phyloP scores from a whole-genome alignment of 1,140 invertebrate genomes.

The Diorhabda carinulata region DNA sequence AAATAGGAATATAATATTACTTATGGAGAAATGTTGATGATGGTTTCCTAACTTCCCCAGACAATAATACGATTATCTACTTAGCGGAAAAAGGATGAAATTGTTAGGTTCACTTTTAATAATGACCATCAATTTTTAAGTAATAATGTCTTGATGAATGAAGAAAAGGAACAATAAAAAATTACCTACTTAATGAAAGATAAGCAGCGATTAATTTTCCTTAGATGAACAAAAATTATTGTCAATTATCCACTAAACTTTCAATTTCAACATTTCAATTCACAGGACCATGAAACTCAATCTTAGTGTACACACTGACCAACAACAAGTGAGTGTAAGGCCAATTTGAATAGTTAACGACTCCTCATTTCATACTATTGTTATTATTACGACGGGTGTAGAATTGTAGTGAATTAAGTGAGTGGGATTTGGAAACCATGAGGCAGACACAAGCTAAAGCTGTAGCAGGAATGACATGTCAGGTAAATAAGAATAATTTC shows the following conservation, averaged over 20 bases:
- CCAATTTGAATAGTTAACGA: background rate
- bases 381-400: conserved; percentile 8
- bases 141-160: too few relatives aligned
- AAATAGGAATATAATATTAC: too few relatives aligned
- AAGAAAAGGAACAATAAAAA: too few relatives aligned
- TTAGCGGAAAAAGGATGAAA: too few relatives aligned
- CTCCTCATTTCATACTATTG: background rate
- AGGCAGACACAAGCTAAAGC: conserved; percentile 29
- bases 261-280: conserved; percentile 12
- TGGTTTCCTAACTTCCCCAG: too few relatives aligned
- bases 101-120: too few relatives aligned
- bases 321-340: background rate
- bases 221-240: background rate
- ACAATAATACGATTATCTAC: too few relatives aligned
- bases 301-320: conserved; percentile 9
- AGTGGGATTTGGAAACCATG: conserved; percentile 14
- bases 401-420: conserved; percentile 18
- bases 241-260: conserved; percentile 5
- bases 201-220: background rate
- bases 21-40: too few relatives aligned
- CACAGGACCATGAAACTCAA: conserved; percentile 27
- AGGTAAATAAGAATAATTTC: conserved; percentile 22
- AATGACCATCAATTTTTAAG: too few relatives aligned
- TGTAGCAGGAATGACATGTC: conserved; percentile 29
- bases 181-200: too few relatives aligned